Evolutionary conservation across 1,140 invertebrate genomes (phyloP), one percentile per base, ranked within the genome.

Genomic region (Contarinia nasturtii): DNA sequence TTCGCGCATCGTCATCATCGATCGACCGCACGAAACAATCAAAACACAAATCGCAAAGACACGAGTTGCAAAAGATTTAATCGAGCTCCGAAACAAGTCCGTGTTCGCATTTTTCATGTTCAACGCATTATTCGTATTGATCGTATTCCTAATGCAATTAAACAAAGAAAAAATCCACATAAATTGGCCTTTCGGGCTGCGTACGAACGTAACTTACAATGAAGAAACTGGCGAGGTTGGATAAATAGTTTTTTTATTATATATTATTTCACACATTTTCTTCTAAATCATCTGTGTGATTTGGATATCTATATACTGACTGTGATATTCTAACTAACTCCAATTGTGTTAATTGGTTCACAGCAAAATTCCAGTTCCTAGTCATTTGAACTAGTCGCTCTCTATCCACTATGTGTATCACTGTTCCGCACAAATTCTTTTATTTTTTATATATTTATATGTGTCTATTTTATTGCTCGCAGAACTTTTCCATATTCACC

Each of bases 31-130:
- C 17, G 38, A 44, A 44, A 45, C 33, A 22, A 34, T 15, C 7
- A 38, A 36, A 38, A 44, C 20, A 20, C 7, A 45, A 43, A 43
- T 37, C 18, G 46, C 47, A 69, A 76, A 94, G 82, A 81, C 78
- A 62, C 75, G 85, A 57, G 83, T 93, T 55, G 83, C 84, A 58
- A 68, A 72, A 55, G 90, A 93, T 67, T 74, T 97, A 63, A 80
- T 84, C 62, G 88, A 92, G 58, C 76, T 96, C 56, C 75, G 92
- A 56, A 96, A 95, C 77, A 93, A 93, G 68, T 86, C 88, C 55
- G 89, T 94, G 50, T 95, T 96, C 68, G 88, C 88, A 57, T 97
- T 96, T 80, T 86, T 96, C 73, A 96, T 98, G 89, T 84, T 95
- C 73, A 98, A 98, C 77, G 87, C 92, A 67, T 80, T 98, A 59